Conservation (phyloP, 1,140 invertebrate genomes). For the Mylabris phalerata region DNA sequence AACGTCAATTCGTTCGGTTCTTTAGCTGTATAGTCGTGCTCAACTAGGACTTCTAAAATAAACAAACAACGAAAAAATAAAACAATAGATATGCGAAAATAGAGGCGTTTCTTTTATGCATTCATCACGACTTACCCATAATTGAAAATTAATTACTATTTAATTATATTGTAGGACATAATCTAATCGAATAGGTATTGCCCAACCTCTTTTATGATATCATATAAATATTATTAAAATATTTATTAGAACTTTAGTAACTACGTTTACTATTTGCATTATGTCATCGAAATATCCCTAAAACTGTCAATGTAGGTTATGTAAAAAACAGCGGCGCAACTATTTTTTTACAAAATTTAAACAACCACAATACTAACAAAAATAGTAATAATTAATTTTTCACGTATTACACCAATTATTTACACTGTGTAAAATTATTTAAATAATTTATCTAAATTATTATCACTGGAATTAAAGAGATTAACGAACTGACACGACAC, state of each 20-base stretch:
- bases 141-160: slow-evolving; percentile 4
- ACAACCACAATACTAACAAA: not conserved
- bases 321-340: slow-evolving; percentile 1
- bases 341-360: not conserved
- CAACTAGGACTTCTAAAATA: slow-evolving; percentile 70
- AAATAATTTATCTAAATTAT: no score
- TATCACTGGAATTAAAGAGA: no score
- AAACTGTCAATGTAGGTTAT: slow-evolving; percentile 10
- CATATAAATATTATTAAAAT: slow-evolving; percentile 14
- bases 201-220: slow-evolving; percentile 10
- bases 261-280: slow-evolving; percentile 19
- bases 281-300: not conserved
- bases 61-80: slow-evolving; percentile 11
- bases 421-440: no score
- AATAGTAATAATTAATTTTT: no score
- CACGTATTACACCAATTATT: no score
- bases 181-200: not conserved
- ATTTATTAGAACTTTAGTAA: slow-evolving; percentile 11
- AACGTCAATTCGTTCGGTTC: slow-evolving; percentile 80
- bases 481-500: no score
- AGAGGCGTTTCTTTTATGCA: no score
- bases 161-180: slow-evolving; percentile 7
- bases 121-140: no score
- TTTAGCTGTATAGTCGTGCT: slow-evolving; percentile 73
- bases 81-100: no score